phyloP scores from a whole-genome alignment of 2,888 invertebrate genomes.

The Erynnis tages region DNA sequence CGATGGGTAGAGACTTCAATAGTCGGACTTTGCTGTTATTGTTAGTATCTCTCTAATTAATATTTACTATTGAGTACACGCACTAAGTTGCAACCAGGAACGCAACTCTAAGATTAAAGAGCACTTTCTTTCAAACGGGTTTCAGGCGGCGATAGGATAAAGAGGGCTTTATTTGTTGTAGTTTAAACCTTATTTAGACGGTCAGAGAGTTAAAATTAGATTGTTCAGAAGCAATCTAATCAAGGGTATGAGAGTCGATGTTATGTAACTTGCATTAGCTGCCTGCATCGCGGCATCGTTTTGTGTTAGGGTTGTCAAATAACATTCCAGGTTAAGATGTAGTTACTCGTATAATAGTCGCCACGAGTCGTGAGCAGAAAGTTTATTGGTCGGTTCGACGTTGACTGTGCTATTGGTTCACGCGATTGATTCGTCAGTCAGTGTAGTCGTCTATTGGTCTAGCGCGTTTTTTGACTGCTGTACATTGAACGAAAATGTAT shows the following conservation, averaged over 20 bases:
- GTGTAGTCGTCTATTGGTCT: too few species aligned
- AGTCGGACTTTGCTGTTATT: too few species aligned
- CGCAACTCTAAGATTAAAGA: conserved; percentile 5
- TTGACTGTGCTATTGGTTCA: too few species aligned
- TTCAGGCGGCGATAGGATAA: conserved; percentile 16
- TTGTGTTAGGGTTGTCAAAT: conserved; percentile 10
- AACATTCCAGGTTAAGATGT: neutral
- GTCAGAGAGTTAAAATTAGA: conserved; percentile 1
- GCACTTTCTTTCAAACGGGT: conserved; percentile 20
- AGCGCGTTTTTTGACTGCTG: too few species aligned
- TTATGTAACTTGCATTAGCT: conserved; percentile 22
- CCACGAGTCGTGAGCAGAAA: too few species aligned
- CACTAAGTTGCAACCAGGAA: neutral
- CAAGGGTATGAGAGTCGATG: conserved; percentile 22
- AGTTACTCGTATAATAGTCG: too few species aligned
- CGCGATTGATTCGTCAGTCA: too few species aligned
- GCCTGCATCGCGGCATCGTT: conserved; percentile 17
- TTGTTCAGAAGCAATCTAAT: conserved; percentile 10
- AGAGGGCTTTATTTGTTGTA: neutral
- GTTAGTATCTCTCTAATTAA: too few species aligned
- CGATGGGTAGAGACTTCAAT: too few species aligned
- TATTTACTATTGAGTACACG: too few species aligned
- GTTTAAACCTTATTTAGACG: neutral
- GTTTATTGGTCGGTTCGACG: too few species aligned
- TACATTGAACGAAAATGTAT: too few species aligned